Evolutionary conservation across 2,888 invertebrate genomes (phyloP).

Genomic region (Noctua comes): DNA sequence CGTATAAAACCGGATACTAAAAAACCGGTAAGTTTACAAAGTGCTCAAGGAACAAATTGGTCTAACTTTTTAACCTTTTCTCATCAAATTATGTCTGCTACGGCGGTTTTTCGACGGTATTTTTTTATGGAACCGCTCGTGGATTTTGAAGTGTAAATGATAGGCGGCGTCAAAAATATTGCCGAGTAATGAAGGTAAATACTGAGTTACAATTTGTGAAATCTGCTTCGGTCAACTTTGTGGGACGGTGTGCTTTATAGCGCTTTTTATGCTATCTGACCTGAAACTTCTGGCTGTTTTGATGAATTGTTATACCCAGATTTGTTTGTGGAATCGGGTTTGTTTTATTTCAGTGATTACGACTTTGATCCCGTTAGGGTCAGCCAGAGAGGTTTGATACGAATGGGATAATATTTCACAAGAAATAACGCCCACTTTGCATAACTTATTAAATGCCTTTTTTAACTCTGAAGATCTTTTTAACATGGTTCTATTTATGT

Average conservation of each 20-base stretch:
- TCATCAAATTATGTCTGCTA: constrained; percentile 75
- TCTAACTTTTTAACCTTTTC: constrained; percentile 77
- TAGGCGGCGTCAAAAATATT: constrained; percentile 59
- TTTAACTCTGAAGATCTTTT: too few relatives aligned
- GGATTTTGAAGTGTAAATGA: constrained; percentile 69
- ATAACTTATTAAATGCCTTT: not conserved
- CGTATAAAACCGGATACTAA: constrained; percentile 56
- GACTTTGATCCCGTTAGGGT: not conserved
- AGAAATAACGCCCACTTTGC: not conserved
- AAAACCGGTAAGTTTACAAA: constrained; percentile 68
- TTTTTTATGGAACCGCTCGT: constrained; percentile 70
- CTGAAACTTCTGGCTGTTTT: constrained; percentile 26
- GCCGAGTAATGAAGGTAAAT: constrained; percentile 64
- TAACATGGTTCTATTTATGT: not conserved
- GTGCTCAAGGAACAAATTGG: constrained; percentile 73
- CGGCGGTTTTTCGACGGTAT: constrained; percentile 69
- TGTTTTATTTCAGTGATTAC: constrained; percentile 15
- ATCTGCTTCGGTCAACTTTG: constrained; percentile 58
- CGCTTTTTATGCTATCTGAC: constrained; percentile 43
- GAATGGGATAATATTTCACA: not conserved
- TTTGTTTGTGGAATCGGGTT: constrained; percentile 1
- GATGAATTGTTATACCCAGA: constrained; percentile 13
- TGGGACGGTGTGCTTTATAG: constrained; percentile 40
- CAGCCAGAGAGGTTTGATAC: not conserved
- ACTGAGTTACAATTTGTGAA: constrained; percentile 57